Conservation (phyloP, 2,797 vertebrate species). For the Sebastes oblongus region DNA sequence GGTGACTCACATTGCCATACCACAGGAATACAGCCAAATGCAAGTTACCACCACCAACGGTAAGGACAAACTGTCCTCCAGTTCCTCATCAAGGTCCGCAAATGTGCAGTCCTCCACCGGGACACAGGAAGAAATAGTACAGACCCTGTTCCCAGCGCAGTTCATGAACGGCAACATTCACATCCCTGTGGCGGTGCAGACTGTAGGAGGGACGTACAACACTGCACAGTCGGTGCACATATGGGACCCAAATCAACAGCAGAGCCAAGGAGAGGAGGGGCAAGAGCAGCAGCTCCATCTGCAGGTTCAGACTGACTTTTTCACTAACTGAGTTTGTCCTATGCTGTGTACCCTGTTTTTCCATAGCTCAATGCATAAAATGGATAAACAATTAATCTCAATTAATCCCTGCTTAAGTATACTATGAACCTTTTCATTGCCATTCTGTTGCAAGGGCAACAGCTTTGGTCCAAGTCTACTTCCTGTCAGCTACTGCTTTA, state of each 20-base stretch:
- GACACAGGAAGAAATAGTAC: constrained; percentile 96
- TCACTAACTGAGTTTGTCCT: neutral
- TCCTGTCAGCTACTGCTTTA: too few species aligned
- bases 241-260: constrained; percentile 97
- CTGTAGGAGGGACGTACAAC: constrained; percentile 94
- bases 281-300: constrained; percentile 88
- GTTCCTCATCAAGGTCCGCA: constrained; percentile 45
- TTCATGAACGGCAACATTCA: constrained; percentile 99
- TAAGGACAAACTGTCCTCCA: constrained; percentile 82
- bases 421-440: neutral
- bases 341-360: neutral
- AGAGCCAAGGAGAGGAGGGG: constrained; percentile 79
- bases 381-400: neutral
- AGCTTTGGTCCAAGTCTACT: too few species aligned
- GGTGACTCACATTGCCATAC: constrained; percentile 97
- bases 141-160: constrained; percentile 96
- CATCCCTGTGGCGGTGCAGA: constrained; percentile 99
- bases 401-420: neutral
- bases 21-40: constrained; percentile 93
- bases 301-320: constrained; percentile 79
- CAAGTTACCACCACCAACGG: constrained; percentile 92
- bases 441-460: too few species aligned
- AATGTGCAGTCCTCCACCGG: constrained; percentile 78
- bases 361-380: neutral
- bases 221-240: constrained; percentile 96